These are phyloP conservation scores for Dallia pectoralis DNA, from an alignment of 2,797 vertebrate species.

Conservation along the genomic window DNA sequence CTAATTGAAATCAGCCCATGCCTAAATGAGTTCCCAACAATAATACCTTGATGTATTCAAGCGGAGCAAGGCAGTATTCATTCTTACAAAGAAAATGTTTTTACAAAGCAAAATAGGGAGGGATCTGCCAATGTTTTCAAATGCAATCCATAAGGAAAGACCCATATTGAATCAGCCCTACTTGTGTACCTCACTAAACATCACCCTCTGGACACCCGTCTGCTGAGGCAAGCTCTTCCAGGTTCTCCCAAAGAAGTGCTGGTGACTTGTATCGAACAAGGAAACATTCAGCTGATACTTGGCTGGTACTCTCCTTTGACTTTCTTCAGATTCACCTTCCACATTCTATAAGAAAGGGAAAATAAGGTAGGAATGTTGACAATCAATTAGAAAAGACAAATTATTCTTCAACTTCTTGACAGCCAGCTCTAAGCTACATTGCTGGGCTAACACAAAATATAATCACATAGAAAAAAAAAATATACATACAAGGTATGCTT, in stretches of 20 bases:
- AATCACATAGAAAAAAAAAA: too few species aligned
- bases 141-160: not conserved
- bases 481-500: too few species aligned
- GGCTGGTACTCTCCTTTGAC: conserved; percentile 23
- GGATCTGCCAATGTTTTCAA: not conserved
- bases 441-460: too few species aligned
- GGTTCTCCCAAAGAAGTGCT: conserved; percentile 88
- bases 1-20: too few species aligned
- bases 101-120: not conserved
- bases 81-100: too few species aligned
- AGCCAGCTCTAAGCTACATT: too few species aligned
- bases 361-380: not conserved
- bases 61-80: too few species aligned
- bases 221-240: conserved; percentile 77
- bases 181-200: conserved; percentile 82
- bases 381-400: conserved; percentile 3
- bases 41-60: too few species aligned
- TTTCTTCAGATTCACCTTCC: conserved; percentile 38
- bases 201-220: conserved; percentile 52
- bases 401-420: too few species aligned
- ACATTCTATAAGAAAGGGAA: conserved; percentile 31
- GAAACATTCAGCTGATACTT: conserved; percentile 82
- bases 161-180: not conserved
- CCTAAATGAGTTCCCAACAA: too few species aligned
- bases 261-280: conserved; percentile 83